Percentiles rank a stretch among this genome's conserved stretches.
Conservation (phyloP, 2,888 invertebrate species). For the Tillus elongatus region DNA sequence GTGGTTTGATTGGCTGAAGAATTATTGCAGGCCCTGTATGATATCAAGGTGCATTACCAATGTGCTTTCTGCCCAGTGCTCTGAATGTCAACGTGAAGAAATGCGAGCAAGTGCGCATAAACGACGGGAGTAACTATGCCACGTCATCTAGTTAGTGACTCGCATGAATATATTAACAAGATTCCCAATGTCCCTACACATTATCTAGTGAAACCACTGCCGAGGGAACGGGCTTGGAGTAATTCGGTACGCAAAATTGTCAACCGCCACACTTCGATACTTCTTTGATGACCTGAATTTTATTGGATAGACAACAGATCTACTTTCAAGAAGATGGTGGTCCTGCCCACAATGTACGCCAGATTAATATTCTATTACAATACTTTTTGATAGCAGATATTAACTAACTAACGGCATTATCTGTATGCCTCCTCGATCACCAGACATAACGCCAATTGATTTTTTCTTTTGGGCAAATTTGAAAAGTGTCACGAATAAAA, state of each 20-base stretch:
- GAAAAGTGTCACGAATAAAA: not conserved
- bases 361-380: conserved; percentile 1
- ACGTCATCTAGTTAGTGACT: too few species aligned
- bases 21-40: too few species aligned
- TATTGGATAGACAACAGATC: not conserved
- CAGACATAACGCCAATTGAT: not conserved
- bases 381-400: conserved; percentile 1
- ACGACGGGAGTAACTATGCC: too few species aligned
- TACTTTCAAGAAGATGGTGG: not conserved
- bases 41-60: conserved; percentile 2
- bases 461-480: not conserved
- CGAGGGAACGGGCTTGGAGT: too few species aligned
- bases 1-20: conserved; percentile 1
- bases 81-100: too few species aligned
- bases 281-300: conserved; percentile 1
- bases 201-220: too few species aligned
- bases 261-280: conserved; percentile 2
- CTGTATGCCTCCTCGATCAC: conserved; percentile 2
- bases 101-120: too few species aligned
- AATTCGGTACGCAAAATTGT: not conserved
- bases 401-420: not conserved
- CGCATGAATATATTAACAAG: too few species aligned
- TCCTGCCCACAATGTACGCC: conserved; percentile 1
- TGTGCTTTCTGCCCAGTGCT: too few species aligned
- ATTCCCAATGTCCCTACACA: too few species aligned